A percentile compares a stretch with the other conserved stretches of the same genome.
phyloP scores from a whole-genome alignment of 2,797 vertebrate genomes.

The Thaleichthys pacificus region DNA sequence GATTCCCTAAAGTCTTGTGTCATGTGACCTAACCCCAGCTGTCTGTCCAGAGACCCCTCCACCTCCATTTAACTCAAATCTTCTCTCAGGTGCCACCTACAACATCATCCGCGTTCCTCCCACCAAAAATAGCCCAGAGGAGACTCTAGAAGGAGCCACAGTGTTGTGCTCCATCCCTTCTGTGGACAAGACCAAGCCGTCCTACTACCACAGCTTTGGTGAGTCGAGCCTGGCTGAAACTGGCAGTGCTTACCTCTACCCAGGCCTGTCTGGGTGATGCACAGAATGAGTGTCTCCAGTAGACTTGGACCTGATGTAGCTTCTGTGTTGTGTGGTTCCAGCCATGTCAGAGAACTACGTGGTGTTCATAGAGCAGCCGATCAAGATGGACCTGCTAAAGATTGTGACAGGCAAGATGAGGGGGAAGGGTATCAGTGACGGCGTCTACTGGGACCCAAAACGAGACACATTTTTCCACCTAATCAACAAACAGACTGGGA shows the following conservation, averaged over 20 bases:
- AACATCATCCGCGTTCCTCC: conserved; percentile 87
- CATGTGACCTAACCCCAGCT: not conserved
- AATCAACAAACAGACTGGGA: conserved; percentile 83
- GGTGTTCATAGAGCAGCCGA: conserved; percentile 90
- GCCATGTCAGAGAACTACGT: conserved; percentile 91
- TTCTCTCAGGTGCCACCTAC: conserved; percentile 80
- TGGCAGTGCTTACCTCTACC: too few relatives aligned
- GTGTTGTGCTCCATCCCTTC: conserved; percentile 85
- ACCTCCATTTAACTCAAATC: too few relatives aligned
- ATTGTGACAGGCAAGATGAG: conserved; percentile 75
- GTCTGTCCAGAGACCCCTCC: not conserved
- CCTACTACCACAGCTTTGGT: conserved; percentile 97
- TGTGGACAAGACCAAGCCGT: conserved; percentile 76
- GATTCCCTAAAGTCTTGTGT: not conserved
- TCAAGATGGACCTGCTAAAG: conserved; percentile 83
- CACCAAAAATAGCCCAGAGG: conserved; percentile 60
- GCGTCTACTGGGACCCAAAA: conserved; percentile 83
- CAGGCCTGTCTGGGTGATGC: not conserved
- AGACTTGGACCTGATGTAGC: not conserved
- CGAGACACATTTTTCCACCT: conserved; percentile 81
- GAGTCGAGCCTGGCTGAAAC: conserved; percentile 44
- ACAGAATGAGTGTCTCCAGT: not conserved
- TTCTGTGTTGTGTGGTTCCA: conserved; percentile 50
- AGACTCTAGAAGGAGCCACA: conserved; percentile 79
- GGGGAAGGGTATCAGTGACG: conserved; percentile 74